Evolutionary conservation across 1,140 invertebrate genomes (phyloP).

Genomic region (Drosophila hydei): DNA sequence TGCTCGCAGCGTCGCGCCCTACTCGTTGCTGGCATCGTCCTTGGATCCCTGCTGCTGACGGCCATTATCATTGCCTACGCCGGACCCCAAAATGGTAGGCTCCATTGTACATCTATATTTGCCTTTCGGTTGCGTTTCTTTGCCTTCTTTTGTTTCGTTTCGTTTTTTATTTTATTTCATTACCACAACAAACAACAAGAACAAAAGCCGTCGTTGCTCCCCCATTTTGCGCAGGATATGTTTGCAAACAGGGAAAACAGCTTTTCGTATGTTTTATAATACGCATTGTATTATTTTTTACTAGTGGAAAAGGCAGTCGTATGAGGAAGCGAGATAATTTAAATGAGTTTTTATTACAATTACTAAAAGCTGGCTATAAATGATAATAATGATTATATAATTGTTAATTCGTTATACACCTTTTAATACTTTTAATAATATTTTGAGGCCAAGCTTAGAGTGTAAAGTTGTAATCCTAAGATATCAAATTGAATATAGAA

Average conservation of each 20-base stretch:
- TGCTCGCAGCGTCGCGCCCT: constrained; percentile 94
- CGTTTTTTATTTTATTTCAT: constrained; percentile 45
- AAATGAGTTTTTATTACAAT: no score
- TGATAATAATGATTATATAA: no score
- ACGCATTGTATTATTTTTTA: background rate
- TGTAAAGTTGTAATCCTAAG: no score
- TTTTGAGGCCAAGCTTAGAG: no score
- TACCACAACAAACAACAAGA: constrained; percentile 7
- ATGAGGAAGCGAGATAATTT: no score
- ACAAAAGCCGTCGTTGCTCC: constrained; percentile 1
- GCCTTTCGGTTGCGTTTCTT: constrained; percentile 48
- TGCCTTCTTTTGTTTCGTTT: constrained; percentile 47
- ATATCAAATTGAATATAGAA: no score
- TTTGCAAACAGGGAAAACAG: constrained; percentile 3
- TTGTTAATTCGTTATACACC: no score
- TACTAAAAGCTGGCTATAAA: no score
- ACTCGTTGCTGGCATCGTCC: constrained; percentile 90
- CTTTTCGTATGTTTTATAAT: constrained; percentile 10
- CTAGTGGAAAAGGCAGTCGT: no score
- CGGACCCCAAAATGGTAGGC: constrained; percentile 87
- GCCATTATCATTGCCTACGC: constrained; percentile 95
- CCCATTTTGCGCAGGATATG: constrained; percentile 9
- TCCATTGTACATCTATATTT: constrained; percentile 58
- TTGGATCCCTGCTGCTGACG: constrained; percentile 91
- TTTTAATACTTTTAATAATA: no score